Percentiles rank a stretch among this genome's conserved stretches.
Conservation (phyloP, 2,113 vertebrate genomes). For the Chaetodon auriga region DNA sequence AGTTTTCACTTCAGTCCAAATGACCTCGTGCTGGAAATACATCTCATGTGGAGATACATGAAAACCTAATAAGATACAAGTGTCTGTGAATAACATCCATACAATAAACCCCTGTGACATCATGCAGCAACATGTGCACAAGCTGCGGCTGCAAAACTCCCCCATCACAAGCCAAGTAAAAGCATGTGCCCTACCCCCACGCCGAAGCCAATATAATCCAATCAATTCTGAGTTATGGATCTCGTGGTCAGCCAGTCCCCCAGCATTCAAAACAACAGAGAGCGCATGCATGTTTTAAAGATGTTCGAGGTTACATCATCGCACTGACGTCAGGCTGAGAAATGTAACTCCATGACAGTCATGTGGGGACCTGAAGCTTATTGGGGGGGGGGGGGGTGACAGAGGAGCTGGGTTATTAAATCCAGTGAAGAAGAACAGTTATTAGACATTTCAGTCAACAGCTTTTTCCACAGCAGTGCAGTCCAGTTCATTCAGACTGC, state of each 20-base stretch:
- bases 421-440: neutral
- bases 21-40: neutral
- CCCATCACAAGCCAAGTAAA: conserved; percentile 25
- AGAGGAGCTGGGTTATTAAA: conserved; percentile 4
- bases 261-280: conserved; percentile 28
- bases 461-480: neutral
- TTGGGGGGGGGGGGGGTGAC: neutral
- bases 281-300: conserved; percentile 14
- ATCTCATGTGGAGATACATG: neutral
- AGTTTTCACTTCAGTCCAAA: neutral
- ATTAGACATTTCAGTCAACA: neutral
- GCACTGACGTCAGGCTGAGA: neutral
- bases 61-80: conserved; percentile 5
- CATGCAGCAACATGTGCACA: conserved; percentile 37
- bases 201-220: conserved; percentile 67
- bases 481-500: neutral
- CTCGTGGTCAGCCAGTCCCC: conserved; percentile 11
- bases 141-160: conserved; percentile 11
- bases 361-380: neutral
- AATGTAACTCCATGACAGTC: neutral
- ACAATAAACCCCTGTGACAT: conserved; percentile 48
- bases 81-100: conserved; percentile 17
- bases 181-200: conserved; percentile 42
- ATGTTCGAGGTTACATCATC: conserved; percentile 22
- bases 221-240: conserved; percentile 80